Conservation (phyloP, 2,888 invertebrate genomes). For the Notodonta dromedarius region DNA sequence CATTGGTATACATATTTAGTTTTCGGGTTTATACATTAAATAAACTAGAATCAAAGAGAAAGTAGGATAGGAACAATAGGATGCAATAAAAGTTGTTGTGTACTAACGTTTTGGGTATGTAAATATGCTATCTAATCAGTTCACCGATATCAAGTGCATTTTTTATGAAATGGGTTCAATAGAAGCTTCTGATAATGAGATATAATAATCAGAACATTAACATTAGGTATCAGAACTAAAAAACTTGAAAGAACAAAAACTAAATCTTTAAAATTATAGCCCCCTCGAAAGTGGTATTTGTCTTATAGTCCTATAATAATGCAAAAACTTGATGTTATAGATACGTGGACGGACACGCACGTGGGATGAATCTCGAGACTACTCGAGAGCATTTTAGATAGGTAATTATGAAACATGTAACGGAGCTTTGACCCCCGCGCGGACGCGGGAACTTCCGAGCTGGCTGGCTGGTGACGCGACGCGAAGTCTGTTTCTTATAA, state of each 20-base stretch:
- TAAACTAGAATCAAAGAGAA: background rate
- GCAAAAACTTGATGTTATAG: no score
- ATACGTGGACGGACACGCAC: background rate
- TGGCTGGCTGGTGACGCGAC: slow-evolving; percentile 17
- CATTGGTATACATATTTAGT: no score
- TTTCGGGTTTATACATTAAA: no score
- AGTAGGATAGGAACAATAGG: background rate
- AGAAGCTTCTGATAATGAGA: no score
- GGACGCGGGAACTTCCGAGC: slow-evolving; percentile 21
- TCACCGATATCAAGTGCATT: slow-evolving; percentile 2
- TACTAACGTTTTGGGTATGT: background rate
- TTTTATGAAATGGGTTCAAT: background rate
- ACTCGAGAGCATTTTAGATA: background rate
- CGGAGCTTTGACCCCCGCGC: slow-evolving; percentile 12
- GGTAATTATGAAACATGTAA: background rate
- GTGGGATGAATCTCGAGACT: background rate
- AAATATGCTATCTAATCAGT: background rate
- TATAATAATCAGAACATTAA: no score
- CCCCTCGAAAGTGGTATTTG: no score
- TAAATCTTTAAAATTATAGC: no score
- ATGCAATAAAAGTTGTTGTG: background rate
- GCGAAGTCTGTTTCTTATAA: slow-evolving; percentile 20
- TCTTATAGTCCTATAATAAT: no score
- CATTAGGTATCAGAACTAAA: no score
- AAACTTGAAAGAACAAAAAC: no score